phyloP scores from a whole-genome alignment of 2,888 invertebrate species.

The Eristalis arbustorum region DNA sequence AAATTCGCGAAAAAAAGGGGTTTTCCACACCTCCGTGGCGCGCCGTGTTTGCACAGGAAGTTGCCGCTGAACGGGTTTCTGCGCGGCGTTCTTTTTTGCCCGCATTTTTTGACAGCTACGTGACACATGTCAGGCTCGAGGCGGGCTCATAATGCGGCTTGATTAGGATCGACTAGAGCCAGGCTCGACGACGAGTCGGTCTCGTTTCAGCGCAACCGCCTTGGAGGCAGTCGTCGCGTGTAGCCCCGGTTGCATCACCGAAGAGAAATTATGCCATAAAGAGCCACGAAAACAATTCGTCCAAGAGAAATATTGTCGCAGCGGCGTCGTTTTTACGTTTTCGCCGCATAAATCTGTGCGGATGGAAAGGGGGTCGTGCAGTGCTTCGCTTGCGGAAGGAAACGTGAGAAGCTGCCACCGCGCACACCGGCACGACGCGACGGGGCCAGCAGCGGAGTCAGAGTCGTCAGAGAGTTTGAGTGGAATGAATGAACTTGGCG shows the following conservation, averaged over 20 bases:
- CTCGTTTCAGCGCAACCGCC: neutral
- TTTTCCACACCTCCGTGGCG: neutral
- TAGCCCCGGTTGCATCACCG: constrained; percentile 22
- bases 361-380: neutral
- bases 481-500: constrained; percentile 32
- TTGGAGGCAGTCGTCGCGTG: constrained; percentile 5
- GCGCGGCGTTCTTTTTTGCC: neutral
- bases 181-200: neutral
- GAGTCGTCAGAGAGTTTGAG: neutral
- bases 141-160: neutral
- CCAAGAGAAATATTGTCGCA: neutral
- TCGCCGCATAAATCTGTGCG: neutral
- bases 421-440: neutral
- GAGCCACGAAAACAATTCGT: neutral
- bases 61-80: neutral
- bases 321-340: neutral
- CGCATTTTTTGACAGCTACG: constrained; percentile 8
- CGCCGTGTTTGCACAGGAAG: constrained; percentile 19
- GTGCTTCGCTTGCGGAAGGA: constrained; percentile 14
- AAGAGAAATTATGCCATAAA: constrained; percentile 29
- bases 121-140: constrained; percentile 18
- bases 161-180: constrained; percentile 12
- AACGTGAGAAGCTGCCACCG: constrained; percentile 31
- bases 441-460: neutral
- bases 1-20: neutral